Base-by-base conservation (phyloP, 2,797 vertebrate species). In the Buphagus erythrorhynchus region DNA sequence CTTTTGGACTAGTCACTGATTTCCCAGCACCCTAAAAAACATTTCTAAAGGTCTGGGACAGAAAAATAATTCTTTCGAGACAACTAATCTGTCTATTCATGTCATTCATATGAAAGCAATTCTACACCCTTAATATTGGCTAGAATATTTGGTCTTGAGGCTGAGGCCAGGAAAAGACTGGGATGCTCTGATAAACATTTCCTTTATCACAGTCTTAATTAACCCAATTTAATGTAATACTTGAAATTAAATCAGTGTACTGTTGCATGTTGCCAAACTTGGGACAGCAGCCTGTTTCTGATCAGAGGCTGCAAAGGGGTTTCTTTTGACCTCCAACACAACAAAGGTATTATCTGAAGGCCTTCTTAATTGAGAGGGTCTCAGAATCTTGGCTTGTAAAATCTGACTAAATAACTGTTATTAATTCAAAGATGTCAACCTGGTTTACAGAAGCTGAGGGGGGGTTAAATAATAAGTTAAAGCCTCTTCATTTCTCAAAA, bases 31-130 rank as follows among this genome's bases (percentile, higher is more conserved):
- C 82, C 54, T 62, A 54, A 72, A 84, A 96, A 92, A 96, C 52
- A 87, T 85, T 96, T 89, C 62, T 88, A 92, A 94, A 62, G 58
- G 58, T 69, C 75, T 94, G 51, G 52, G 66, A 93, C 59, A 93
- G 74, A 86, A 96, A 91, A 94, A 92, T 87, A 88, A 91, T 86
- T 95, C 26, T 91, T 89, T 84, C 6, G 0, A 90, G 93, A 88
- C 77, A 96, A 90, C 90, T 91, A 93, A 95, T 94, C 95, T 96
- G 79, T 83, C 51, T 76, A 91, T 93, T 83, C 87, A 90, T 93
- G 43, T 66, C 82, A 95, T 84, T 95, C 59, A 81, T 48, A 91
- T 66, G 62, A 81, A 91, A 83, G 69, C 29, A 91, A 75, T 88
- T 81, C 91, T 91, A 58, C 58, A 78, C 19, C 12, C 62, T 84